Evolutionary conservation across 2,113 vertebrate genomes (phyloP), one percentile per base, ranked within the genome.

Genomic region (Amphiprion percula): DNA sequence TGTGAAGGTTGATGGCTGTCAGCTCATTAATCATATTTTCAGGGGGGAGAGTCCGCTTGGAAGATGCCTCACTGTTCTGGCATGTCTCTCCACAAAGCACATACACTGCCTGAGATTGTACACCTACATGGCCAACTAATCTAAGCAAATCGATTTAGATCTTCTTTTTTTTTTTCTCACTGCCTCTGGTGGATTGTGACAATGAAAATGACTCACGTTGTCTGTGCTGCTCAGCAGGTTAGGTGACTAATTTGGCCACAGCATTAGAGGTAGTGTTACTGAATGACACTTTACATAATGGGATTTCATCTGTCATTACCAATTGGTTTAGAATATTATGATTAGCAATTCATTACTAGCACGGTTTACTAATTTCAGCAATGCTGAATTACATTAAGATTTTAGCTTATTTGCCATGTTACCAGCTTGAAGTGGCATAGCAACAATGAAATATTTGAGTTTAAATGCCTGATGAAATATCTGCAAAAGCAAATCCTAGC

Each of bases 1-100:
- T 84, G 69, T 87, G 80, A 86, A 71, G 80, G 82, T 85, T 90
- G 89, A 85, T 79, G 79, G 70, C 82, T 86, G 80, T 91, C 88
- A 89, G 61, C 63, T 90, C 71, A 90, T 93, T 93, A 89, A 90
- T 91, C 90, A 89, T 75, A 73, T 85, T 89, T 88, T 84, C 80
- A 74, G 68, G 74, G 55, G 53, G 52, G 52, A 63, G 54, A 44
- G 46, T 63, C 54, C 44, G 47, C 26, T 82, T 76, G 64, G 61
- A 74, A 74, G 72, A 83, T 33, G 54, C 49, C 28, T 77, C 61
- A 37, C 69, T 68, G 47, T 72, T 81, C 73, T 74, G 50, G 61
- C 71, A 58, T 63, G 60, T 83, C 72, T 83, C 30, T 33, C 33
- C 66, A 61, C 67, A 79, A 56, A 56, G 73, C 58, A 72, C 64